Evolutionary conservation across 2,888 invertebrate species (phyloP).

Genomic region (Lepidocyrtoides sp.): DNA sequence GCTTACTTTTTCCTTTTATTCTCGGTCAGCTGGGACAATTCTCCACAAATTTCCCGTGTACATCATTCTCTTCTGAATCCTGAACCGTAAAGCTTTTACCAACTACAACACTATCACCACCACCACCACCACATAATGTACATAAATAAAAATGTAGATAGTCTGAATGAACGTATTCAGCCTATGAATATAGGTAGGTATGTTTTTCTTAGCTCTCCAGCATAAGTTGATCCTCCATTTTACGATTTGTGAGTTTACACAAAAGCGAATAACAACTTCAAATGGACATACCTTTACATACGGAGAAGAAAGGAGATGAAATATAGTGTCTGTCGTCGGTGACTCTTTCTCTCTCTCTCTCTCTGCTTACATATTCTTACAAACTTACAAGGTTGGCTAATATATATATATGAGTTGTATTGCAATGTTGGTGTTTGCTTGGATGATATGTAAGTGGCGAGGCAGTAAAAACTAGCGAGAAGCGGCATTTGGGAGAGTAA

Average conservation of each 20-base stretch:
- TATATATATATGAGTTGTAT: neutral
- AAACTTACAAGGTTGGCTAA: neutral
- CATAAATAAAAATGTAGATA: neutral
- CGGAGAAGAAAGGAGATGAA: constrained; percentile 32
- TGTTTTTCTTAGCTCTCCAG: neutral
- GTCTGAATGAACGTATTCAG: neutral
- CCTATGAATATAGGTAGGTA: neutral
- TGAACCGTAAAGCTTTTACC: constrained; percentile 55
- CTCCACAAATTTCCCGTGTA: constrained; percentile 59
- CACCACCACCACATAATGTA: neutral
- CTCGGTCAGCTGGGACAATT: constrained; percentile 75
- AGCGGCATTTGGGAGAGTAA: constrained; percentile 75
- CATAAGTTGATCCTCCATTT: constrained; percentile 61
- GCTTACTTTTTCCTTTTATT: constrained; percentile 53
- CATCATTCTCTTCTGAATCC: constrained; percentile 53
- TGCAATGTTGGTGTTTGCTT: neutral
- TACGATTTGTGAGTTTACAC: constrained; percentile 76
- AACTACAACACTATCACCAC: neutral
- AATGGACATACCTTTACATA: constrained; percentile 30
- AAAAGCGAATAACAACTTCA: constrained; percentile 33
- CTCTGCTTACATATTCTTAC: neutral
- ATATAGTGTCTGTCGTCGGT: constrained; percentile 14
- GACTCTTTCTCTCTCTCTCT: neutral
- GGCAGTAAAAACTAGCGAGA: constrained; percentile 25
- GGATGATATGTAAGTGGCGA: constrained; percentile 48